phyloP scores from a whole-genome alignment of 2,888 invertebrate genomes.

The Drosophila pseudotalamancana region DNA sequence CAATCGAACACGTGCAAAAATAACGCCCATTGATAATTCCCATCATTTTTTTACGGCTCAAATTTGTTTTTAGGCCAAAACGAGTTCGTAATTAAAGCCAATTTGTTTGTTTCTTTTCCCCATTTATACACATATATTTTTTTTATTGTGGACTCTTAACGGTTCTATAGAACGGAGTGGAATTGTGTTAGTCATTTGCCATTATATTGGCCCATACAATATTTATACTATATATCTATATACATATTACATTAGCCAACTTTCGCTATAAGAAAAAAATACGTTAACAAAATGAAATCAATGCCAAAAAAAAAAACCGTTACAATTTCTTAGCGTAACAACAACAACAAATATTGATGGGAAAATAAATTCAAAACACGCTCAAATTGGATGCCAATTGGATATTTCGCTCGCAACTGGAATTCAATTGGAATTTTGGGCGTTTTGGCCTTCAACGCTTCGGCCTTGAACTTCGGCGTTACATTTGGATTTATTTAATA shows the following conservation, averaged over 20 bases:
- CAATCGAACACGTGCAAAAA: background rate
- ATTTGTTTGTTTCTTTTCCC: background rate
- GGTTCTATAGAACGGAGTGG: constrained; percentile 11
- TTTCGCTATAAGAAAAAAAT: constrained; percentile 36
- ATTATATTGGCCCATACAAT: constrained; percentile 18
- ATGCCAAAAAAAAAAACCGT: constrained; percentile 49
- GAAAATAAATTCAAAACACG: constrained; percentile 32
- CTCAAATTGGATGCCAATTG: constrained; percentile 44
- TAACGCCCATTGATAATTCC: constrained; percentile 2
- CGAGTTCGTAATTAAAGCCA: constrained; percentile 19
- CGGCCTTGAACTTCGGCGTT: constrained; percentile 53
- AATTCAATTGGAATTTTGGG: constrained; percentile 20
- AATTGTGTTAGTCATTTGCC: constrained; percentile 45
- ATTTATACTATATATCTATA: constrained; percentile 10
- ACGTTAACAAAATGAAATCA: constrained; percentile 17
- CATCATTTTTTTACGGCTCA: constrained; percentile 4
- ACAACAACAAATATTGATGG: background rate
- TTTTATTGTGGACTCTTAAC: constrained; percentile 13
- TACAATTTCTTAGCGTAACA: constrained; percentile 45
- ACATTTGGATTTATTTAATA: constrained; percentile 47
- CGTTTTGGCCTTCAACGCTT: constrained; percentile 22
- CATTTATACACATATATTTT: background rate
- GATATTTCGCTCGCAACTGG: constrained; percentile 27
- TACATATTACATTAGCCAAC: constrained; percentile 31
- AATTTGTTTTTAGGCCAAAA: constrained; percentile 1